Base-by-base conservation (phyloP, 2,888 invertebrate species). In the Lasioglossum vierecki region DNA sequence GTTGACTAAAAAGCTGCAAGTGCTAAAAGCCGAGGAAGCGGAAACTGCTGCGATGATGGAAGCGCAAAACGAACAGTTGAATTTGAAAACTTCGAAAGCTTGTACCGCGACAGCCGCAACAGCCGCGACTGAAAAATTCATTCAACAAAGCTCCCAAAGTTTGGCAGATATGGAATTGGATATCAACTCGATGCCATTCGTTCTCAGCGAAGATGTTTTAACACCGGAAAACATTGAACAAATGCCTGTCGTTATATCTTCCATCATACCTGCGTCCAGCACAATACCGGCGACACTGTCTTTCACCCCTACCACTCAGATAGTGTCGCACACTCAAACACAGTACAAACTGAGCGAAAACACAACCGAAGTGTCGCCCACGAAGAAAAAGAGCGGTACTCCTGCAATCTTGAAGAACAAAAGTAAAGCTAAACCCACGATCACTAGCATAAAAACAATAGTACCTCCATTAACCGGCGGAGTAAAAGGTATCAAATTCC, bases 161-260 rank as follows among this genome's bases (percentile, higher is more conserved):
- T 60, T 94, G 15, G 93, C 92, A 22, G 94, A 94, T 22, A 94
- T 95, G 92, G 95, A 95, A 60, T 96, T 97, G 88, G 97, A 97
- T 93, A 97, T 97, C 57, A 97, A 97, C 93, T 97, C 97, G 2
- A 97, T 97, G 97, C 97, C 97, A 1, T 97, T 97, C 86, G 97
- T 97, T 5, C 94, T 97, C 68, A 97, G 97, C 53, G 97, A 97
- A 89, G 97, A 97, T 90, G 96, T 97, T 66, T 94, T 97, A 82
- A 97, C 97, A 0, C 96, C 97, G 0, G 97, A 97, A 92, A 96
- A 95, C 91, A 96, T 97, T 77, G 97, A 97, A 89, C 97, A 96
- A 92, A 96, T 97, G 96, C 97, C 97, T 0, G 96, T 97, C 53
- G 96, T 97, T 0, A 94, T 96, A 88, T 95, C 95, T 0, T 91